Evolutionary conservation across 2,888 invertebrate species (phyloP), one percentile per base, ranked within the genome.

Genomic region (Mystacides longicornis): DNA sequence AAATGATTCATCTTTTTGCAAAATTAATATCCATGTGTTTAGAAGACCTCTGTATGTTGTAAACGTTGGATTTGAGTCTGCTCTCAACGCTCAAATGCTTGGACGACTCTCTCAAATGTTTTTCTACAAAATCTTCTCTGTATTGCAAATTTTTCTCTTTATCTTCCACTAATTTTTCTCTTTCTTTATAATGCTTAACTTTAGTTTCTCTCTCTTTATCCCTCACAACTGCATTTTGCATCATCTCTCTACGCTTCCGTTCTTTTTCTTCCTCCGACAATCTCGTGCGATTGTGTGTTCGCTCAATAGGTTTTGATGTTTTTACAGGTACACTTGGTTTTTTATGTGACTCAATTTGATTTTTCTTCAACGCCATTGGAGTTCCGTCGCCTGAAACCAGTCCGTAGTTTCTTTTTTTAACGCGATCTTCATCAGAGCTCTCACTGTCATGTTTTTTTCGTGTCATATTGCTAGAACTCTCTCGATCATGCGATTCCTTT

Each of bases 1-100:
- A n/a, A 27, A 27, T 27, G 11, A 43, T 16, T 52, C 23, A 56
- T 67, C 86, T 78, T 59, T 79, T 78, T 0, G 89, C 89, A 75
- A 95, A 95, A 71, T 93, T 86, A 58, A 82, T 80, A 64, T 91
- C 85, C 89, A 95, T 91, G 50, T 89, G 85, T 21, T 79, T 74
- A 19, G 80, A 80, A 2, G 87, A 86, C 55, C 93, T 79, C 69
- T 96, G 95, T 62, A 95, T 90, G 65, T 91, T 90, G 69, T 94
- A 90, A 45, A 89, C 82, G 68, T 93, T 96, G 14, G 94, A 82
- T 66, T 87, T 90, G 50, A 96, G 86, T 63, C 95, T 80, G 60
- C 85, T 83, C 66, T 91, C 93, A 0, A 96, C 85, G 9, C 86
- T 86, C 54, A 83, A 82, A 20, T 79, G 79, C 62, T 82, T 78